These are phyloP conservation scores for Mechanitis messenoides DNA, from an alignment of 2,888 invertebrate species.

Conservation along the genomic window DNA sequence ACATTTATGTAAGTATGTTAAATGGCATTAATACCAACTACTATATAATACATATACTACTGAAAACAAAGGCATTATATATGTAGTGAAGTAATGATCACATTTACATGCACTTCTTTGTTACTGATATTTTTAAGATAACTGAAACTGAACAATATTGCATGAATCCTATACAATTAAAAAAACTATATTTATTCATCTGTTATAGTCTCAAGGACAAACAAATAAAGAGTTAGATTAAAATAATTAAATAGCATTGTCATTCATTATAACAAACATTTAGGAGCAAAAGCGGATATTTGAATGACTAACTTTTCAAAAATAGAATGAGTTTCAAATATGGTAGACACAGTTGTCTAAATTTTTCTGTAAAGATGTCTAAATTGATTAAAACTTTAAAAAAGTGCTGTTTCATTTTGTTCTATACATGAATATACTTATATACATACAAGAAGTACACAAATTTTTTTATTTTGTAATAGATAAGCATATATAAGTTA, in stretches of 20 bases:
- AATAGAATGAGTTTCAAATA: neutral
- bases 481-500: neutral
- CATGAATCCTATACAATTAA: no score
- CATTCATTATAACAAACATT: constrained; percentile 11
- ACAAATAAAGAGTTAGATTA: constrained; percentile 6
- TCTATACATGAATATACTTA: neutral
- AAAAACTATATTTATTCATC: no score
- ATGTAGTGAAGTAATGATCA: no score
- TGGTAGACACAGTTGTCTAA: no score
- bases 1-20: no score
- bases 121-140: no score
- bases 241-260: constrained; percentile 3
- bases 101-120: no score
- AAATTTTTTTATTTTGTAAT: neutral
- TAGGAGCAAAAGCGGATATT: neutral
- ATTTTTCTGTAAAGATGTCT: no score
- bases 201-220: constrained; percentile 7
- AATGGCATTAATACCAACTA: neutral
- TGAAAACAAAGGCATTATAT: neutral
- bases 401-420: neutral
- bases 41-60: neutral
- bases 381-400: neutral
- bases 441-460: neutral
- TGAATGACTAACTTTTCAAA: neutral
- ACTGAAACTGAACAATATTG: no score